phyloP scores from a whole-genome alignment of 2,888 invertebrate genomes.

The Protonemura montana region DNA sequence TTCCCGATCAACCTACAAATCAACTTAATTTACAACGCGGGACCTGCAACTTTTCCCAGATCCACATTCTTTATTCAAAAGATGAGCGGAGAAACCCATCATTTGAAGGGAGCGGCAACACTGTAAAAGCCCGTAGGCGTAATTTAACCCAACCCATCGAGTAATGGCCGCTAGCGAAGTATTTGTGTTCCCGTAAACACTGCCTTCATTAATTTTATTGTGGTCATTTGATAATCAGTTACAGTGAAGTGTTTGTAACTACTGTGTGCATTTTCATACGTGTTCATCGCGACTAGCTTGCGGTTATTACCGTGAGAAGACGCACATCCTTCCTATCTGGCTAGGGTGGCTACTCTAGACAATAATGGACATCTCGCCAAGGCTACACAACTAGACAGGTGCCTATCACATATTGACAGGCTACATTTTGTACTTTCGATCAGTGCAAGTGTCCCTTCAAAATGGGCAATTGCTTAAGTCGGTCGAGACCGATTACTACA shows the following conservation, averaged over 20 bases:
- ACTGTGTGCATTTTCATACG: background rate
- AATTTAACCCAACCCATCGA: constrained; percentile 12
- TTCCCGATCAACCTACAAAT: too few relatives aligned
- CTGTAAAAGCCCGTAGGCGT: constrained; percentile 1
- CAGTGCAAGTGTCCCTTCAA: constrained; percentile 26
- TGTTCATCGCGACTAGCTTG: background rate
- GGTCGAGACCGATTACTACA: constrained; percentile 67
- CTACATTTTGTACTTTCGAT: background rate
- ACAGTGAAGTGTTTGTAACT: background rate
- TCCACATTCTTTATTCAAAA: background rate
- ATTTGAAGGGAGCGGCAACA: background rate
- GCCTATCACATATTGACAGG: constrained; percentile 18
- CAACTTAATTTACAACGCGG: too few relatives aligned
- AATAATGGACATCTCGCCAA: constrained; percentile 27
- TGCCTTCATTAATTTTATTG: background rate
- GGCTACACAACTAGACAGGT: constrained; percentile 18
- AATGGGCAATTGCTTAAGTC: constrained; percentile 88
- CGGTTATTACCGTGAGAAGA: background rate
- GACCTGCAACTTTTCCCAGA: too few relatives aligned
- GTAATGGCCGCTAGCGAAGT: background rate
- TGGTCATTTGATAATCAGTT: background rate
- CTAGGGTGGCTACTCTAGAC: constrained; percentile 13
- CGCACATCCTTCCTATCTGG: background rate
- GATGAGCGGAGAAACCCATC: background rate
- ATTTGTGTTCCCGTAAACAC: constrained; percentile 12